These are phyloP conservation scores for Metellina segmentata DNA, from an alignment of 2,888 invertebrate species.

Conservation along the genomic window DNA sequence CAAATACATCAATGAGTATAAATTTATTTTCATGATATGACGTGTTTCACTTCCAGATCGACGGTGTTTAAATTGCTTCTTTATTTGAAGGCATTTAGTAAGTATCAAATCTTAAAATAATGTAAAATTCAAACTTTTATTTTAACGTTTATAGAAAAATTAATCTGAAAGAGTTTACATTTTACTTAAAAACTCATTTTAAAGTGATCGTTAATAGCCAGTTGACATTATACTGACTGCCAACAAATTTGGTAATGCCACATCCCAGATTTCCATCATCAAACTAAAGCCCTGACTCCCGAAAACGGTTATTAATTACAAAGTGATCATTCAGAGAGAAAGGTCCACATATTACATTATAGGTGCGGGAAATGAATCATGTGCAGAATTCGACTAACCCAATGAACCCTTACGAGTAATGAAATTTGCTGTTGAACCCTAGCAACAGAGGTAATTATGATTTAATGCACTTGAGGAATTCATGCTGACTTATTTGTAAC, in stretches of 20 bases:
- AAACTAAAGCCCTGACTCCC: background rate
- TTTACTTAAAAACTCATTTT: too few species aligned
- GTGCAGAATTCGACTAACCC: slow-evolving; percentile 3
- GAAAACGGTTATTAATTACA: slow-evolving; percentile 20
- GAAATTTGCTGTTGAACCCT: slow-evolving; percentile 36
- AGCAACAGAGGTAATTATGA: slow-evolving; percentile 51
- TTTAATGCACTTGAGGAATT: slow-evolving; percentile 26
- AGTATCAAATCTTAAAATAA: background rate
- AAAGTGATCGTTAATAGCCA: too few species aligned
- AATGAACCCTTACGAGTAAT: slow-evolving; percentile 48
- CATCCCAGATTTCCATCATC: background rate
- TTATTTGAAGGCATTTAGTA: too few species aligned
- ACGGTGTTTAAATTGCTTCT: too few species aligned
- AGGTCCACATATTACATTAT: background rate
- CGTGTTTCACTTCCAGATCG: too few species aligned
- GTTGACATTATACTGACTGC: too few species aligned
- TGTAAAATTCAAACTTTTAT: background rate
- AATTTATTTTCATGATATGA: too few species aligned
- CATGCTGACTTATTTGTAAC: slow-evolving; percentile 48
- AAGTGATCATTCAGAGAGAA: background rate
- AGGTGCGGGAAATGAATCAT: slow-evolving; percentile 1
- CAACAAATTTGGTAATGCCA: too few species aligned
- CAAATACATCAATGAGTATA: too few species aligned
- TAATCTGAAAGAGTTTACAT: too few species aligned
- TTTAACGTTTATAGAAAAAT: too few species aligned